Base-by-base conservation (phyloP, 2,888 invertebrate species). In the Eristalis tenax region DNA sequence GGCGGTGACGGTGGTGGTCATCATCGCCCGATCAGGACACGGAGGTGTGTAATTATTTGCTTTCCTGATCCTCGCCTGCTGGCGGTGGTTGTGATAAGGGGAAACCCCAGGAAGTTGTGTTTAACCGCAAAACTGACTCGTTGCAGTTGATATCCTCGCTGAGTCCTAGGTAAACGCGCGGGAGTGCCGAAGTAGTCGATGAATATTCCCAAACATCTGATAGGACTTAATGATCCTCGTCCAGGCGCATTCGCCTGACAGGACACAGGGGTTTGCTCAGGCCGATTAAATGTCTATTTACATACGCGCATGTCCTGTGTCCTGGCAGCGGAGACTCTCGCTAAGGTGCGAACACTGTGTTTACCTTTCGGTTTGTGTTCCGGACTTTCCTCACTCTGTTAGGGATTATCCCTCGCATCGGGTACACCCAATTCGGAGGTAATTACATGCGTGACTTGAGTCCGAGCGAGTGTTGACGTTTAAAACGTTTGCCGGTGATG, bases 371-470 rank as follows among this genome's bases (percentile, higher is more conserved):
- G 40, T 68, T 26, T 23, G 22, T 86, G 69, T 77, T 77, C 77
- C 71, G 86, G 83, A 83, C 83, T 87, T 86, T 82, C 79, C 83
- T 73, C 83, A 76, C 79, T 87, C 61, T 87, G 68, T 15, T 66
- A 43, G 40, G 70, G 87, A 87, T 87, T 83, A 87, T 87, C 87
- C 83, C 80, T 40, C 63, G 83, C 79, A 83, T 83, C 69, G 68
- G 70, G 80, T 40, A 80, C 79, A 76, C 73, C 79, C 83, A 87
- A 83, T 87, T 83, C 79, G 35, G n/a, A 57, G 59, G 76, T 87
- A 87, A 87, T 87, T 87, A 87, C 83, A 87, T 76, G 87, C 87
- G 71, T 80, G 87, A 87, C 68, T 65, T 64, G 87, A 75, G 69
- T 43, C 57, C 59, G 70, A 73, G 77, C 79, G 79, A 68, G 79